phyloP scores from a whole-genome alignment of 2,113 vertebrate genomes.

The Carassius gibelio region DNA sequence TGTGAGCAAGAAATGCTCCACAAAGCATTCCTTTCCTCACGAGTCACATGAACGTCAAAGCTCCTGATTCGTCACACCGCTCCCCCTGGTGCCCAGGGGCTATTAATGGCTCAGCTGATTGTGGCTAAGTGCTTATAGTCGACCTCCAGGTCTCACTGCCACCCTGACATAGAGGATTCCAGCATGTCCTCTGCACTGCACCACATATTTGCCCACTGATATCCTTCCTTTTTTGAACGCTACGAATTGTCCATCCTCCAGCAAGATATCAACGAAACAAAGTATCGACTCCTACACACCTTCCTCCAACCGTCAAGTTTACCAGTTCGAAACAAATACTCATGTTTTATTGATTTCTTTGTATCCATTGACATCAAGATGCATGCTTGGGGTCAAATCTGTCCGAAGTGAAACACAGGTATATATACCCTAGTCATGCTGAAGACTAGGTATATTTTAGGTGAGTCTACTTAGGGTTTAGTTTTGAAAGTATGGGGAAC shows the following conservation, averaged over 20 bases:
- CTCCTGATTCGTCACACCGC: constrained; percentile 52
- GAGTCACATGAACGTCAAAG: constrained; percentile 55
- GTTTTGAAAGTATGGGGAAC: constrained; percentile 54
- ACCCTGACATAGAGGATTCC: not conserved
- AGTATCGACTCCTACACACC: not conserved
- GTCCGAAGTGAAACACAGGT: not conserved
- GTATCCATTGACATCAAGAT: not conserved
- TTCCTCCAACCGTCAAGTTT: not conserved
- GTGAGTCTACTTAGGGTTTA: constrained; percentile 60
- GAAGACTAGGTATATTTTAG: constrained; percentile 60
- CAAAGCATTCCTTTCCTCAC: constrained; percentile 63
- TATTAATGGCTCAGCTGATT: constrained; percentile 64
- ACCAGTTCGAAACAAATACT: not conserved
- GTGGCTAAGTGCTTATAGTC: constrained; percentile 52
- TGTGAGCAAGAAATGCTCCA: constrained; percentile 44
- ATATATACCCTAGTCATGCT: constrained; percentile 15
- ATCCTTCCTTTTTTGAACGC: constrained; percentile 37
- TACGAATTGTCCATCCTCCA: constrained; percentile 21
- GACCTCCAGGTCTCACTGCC: constrained; percentile 44
- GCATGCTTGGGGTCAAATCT: constrained; percentile 12
- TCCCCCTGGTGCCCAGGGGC: constrained; percentile 43
- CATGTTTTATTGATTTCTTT: not conserved
- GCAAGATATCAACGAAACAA: not conserved
- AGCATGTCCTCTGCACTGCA: not conserved
- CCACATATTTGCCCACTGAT: not conserved